Evolutionary conservation across 2,113 vertebrate genomes (phyloP).

Genomic region (Crotophaga sulcirostris): DNA sequence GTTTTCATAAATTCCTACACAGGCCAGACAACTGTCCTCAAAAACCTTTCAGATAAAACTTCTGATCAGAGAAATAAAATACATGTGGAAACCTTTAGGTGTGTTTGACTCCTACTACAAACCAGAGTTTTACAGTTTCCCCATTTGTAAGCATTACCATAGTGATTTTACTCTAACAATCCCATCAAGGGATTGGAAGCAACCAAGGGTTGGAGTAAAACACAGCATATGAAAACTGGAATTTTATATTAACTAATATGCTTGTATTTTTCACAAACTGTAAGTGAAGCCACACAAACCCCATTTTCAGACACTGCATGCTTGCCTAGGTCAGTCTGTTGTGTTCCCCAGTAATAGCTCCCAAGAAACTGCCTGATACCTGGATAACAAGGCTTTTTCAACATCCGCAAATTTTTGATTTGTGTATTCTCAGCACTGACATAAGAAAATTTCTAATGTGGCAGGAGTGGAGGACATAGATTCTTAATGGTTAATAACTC

Average conservation of each 20-base stretch:
- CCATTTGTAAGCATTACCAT: neutral
- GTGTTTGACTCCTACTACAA: neutral
- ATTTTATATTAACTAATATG: neutral
- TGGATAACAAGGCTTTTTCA: neutral
- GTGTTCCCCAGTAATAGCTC: neutral
- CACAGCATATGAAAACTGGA: neutral
- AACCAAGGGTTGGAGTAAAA: neutral
- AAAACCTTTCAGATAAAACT: neutral
- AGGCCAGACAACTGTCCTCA: neutral
- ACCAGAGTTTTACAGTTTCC: neutral
- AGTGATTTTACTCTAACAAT: neutral
- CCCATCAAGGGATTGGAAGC: neutral
- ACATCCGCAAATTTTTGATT: neutral
- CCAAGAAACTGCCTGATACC: neutral
- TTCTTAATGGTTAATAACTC: constrained; percentile 50
- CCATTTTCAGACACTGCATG: neutral
- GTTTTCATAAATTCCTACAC: neutral
- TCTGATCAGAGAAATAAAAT: neutral
- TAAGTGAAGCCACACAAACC: neutral
- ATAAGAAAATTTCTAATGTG: neutral
- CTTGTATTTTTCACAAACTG: neutral
- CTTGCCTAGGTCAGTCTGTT: neutral
- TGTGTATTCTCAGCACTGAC: neutral
- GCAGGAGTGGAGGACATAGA: neutral
- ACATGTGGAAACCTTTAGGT: neutral